Evolutionary conservation across 1,140 invertebrate genomes (phyloP).

Genomic region (Kradibia gibbosae): DNA sequence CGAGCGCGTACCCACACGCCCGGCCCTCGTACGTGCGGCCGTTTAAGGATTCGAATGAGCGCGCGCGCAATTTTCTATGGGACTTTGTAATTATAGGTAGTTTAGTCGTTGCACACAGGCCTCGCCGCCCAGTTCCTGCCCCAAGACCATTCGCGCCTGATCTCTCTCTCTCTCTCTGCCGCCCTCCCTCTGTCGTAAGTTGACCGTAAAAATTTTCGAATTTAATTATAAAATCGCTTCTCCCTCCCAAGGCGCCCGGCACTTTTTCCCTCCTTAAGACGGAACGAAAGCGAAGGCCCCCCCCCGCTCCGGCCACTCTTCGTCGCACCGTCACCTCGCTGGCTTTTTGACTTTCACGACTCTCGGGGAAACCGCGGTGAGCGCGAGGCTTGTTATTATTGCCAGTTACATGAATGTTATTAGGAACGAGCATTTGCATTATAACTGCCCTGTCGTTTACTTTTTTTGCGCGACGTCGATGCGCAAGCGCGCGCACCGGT

Average conservation of each 20-base stretch:
- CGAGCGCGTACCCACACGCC: not conserved
- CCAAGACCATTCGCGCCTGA: conserved; percentile 41
- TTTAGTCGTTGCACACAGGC: conserved; percentile 29
- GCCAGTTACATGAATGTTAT: conserved; percentile 38
- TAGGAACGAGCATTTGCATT: conserved; percentile 35
- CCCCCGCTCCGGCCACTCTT: too few relatives aligned
- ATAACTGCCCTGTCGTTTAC: conserved; percentile 8
- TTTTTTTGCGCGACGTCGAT: conserved; percentile 12
- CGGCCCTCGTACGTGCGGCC: not conserved
- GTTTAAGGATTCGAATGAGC: conserved; percentile 53
- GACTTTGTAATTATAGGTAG: conserved; percentile 61
- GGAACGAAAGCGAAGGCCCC: not conserved
- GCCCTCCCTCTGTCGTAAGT: conserved; percentile 42
- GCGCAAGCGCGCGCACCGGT: not conserved
- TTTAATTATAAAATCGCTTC: conserved; percentile 50
- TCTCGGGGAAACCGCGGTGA: conserved; percentile 25
- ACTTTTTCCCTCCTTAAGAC: conserved; percentile 19
- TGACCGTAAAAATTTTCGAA: conserved; percentile 49
- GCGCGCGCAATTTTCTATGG: conserved; percentile 60
- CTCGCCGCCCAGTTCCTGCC: conserved; percentile 26
- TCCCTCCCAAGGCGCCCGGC: conserved; percentile 18
- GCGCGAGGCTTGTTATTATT: conserved; percentile 36
- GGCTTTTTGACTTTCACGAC: conserved; percentile 38
- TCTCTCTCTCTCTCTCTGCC: conserved; percentile 30
- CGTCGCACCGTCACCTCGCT: too few relatives aligned